Evolutionary conservation across 2,888 invertebrate genomes (phyloP).

Genomic region (Chrysopilus asiliformis): DNA sequence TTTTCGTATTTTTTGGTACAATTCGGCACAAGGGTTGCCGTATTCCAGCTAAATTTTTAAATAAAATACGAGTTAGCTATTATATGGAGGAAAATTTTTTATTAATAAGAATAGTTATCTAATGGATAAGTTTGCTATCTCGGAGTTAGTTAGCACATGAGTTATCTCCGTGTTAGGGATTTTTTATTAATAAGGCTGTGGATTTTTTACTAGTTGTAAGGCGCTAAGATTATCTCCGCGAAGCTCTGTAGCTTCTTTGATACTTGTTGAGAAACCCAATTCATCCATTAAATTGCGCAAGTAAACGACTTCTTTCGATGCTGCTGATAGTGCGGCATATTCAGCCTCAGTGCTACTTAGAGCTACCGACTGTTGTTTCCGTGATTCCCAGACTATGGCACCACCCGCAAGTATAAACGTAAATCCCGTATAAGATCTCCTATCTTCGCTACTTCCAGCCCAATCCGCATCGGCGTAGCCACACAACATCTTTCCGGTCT

Average conservation of each 20-base stretch:
- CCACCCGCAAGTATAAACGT: conserved; percentile 10
- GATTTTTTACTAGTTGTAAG: conserved; percentile 10
- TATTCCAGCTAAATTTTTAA: no score
- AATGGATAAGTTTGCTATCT: no score
- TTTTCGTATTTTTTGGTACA: no score
- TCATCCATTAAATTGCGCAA: conserved; percentile 6
- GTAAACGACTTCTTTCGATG: conserved; percentile 10
- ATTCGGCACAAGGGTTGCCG: no score
- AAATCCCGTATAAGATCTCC: conserved; percentile 15
- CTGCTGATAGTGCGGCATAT: conserved; percentile 13
- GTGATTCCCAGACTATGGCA: conserved; percentile 11
- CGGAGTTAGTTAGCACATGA: no score
- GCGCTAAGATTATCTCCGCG: conserved; percentile 13
- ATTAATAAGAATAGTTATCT: no score
- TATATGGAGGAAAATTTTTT: no score
- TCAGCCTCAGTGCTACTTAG: no score
- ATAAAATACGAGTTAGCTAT: no score
- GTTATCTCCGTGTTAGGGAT: no score
- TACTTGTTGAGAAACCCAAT: conserved; percentile 3
- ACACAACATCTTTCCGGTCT: conserved; percentile 9
- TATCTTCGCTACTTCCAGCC: conserved; percentile 12
- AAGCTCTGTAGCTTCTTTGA: conserved; percentile 1
- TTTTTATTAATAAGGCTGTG: no score
- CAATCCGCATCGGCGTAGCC: conserved; percentile 17
- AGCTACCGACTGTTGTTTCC: no score